Evolutionary conservation across 1,140 invertebrate species (phyloP).

Genomic region (Conopomorpha cramerella): DNA sequence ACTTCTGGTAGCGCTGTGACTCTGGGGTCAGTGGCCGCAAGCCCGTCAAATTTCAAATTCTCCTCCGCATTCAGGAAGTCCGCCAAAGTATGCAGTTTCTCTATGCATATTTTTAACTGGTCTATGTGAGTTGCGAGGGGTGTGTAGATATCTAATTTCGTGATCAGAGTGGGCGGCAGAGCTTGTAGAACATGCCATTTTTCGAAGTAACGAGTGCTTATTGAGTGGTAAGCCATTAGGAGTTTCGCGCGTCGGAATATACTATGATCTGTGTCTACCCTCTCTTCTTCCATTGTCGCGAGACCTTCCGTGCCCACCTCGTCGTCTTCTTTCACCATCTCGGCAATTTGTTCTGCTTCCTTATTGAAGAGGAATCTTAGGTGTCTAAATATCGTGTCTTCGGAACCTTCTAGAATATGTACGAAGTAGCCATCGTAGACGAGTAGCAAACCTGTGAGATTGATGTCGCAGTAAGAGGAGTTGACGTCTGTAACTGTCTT

Average conservation of each 20-base stretch:
- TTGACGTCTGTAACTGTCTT: conserved; percentile 32
- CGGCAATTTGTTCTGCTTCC: conserved; percentile 12
- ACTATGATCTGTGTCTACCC: conserved; percentile 9
- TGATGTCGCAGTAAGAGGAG: conserved; percentile 36
- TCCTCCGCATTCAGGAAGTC: conserved; percentile 14
- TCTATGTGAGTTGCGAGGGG: conserved; percentile 30
- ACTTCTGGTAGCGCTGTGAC: conserved; percentile 44
- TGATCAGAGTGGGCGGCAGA: conserved; percentile 30
- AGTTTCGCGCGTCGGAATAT: conserved; percentile 34
- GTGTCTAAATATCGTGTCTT: conserved; percentile 46
- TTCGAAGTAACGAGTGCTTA: too few species aligned
- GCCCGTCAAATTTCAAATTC: conserved; percentile 32
- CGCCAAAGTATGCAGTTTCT: conserved; percentile 28
- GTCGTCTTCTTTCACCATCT: conserved; percentile 3
- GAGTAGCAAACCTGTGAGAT: conserved; percentile 34
- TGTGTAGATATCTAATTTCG: conserved; percentile 25
- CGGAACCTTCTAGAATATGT: conserved; percentile 49
- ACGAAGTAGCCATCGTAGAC: conserved; percentile 51
- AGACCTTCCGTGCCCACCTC: conserved; percentile 12
- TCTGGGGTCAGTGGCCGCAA: conserved; percentile 36
- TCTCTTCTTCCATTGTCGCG: conserved; percentile 7
- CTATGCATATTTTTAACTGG: conserved; percentile 32
- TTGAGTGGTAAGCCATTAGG: conserved; percentile 39
- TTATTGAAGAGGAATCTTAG: conserved; percentile 37
- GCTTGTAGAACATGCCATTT: conserved; percentile 31